Conservation (phyloP, 2,797 vertebrate genomes). For the Coilia nasus region DNA sequence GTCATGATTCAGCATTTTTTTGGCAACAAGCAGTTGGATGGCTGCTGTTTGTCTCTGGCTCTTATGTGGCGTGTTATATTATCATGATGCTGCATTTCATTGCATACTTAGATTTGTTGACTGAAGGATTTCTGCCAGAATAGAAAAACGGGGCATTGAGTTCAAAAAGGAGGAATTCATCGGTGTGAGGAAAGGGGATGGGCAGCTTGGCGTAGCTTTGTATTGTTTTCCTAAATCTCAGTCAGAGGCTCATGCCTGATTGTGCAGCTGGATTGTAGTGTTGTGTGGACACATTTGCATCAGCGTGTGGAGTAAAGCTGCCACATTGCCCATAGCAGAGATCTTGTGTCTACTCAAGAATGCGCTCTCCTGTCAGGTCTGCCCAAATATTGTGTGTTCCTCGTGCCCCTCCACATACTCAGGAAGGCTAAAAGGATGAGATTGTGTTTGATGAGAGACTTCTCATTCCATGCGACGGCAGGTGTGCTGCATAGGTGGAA, state of each 20-base stretch:
- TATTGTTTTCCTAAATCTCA: neutral
- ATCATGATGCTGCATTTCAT: neutral
- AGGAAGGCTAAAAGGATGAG: neutral
- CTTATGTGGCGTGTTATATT: neutral
- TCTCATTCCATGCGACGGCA: neutral
- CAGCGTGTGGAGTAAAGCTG: neutral
- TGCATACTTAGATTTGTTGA: conserved; percentile 1
- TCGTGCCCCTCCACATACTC: neutral
- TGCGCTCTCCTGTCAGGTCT: neutral
- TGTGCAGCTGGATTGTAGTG: neutral
- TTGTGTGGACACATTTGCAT: neutral
- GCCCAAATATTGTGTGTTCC: neutral
- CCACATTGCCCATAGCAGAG: neutral
- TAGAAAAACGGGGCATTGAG: conserved; percentile 6
- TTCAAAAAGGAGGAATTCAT: conserved; percentile 5
- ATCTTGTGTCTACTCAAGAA: neutral
- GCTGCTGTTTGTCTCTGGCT: neutral
- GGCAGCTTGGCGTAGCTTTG: neutral
- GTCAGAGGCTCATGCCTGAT: neutral
- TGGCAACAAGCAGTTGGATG: neutral
- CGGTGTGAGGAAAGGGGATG: neutral
- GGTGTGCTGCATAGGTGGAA: neutral
- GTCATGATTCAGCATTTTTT: conserved; percentile 14
- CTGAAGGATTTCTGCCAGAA: neutral
- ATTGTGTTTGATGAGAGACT: neutral